phyloP scores from a whole-genome alignment of 2,888 invertebrate genomes.

The Macrostomum cliftonense region DNA sequence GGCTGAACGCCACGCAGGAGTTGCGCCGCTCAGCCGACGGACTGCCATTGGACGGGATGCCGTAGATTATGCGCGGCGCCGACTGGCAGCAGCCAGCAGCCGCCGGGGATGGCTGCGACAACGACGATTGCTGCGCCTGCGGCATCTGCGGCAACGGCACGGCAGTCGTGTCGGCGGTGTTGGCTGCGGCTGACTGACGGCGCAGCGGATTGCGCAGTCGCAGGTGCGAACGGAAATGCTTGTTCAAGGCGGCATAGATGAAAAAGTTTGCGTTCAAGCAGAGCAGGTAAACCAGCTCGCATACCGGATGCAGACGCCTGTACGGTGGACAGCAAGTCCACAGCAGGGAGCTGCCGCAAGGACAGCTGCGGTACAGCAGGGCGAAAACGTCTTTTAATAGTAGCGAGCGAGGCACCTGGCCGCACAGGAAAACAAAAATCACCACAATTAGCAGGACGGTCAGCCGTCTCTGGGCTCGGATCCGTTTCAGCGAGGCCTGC shows the following conservation, averaged over 20 bases:
- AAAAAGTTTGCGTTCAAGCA: background rate
- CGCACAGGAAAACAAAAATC: slow-evolving; percentile 3
- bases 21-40: too few relatives aligned
- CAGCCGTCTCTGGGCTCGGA: slow-evolving; percentile 1
- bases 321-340: background rate
- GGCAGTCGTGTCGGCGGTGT: too few relatives aligned
- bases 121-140: too few relatives aligned
- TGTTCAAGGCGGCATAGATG: slow-evolving; percentile 1
- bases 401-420: slow-evolving; percentile 3
- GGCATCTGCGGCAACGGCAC: too few relatives aligned
- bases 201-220: background rate
- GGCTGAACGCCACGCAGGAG: too few relatives aligned
- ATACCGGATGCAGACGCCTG: background rate
- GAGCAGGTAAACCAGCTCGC: background rate
- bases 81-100: too few relatives aligned
- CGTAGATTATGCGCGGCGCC: too few relatives aligned
- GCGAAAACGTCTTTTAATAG: background rate
- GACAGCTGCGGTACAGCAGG: background rate
- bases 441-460: slow-evolving; percentile 2
- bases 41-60: too few relatives aligned
- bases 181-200: too few relatives aligned
- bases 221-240: slow-evolving; percentile 1
- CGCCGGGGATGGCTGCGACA: too few relatives aligned
- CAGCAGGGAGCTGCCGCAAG: background rate
- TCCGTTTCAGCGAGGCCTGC: background rate